Conservation (phyloP, 2,888 invertebrate species). For the Dyspetes luteomarginatus region DNA sequence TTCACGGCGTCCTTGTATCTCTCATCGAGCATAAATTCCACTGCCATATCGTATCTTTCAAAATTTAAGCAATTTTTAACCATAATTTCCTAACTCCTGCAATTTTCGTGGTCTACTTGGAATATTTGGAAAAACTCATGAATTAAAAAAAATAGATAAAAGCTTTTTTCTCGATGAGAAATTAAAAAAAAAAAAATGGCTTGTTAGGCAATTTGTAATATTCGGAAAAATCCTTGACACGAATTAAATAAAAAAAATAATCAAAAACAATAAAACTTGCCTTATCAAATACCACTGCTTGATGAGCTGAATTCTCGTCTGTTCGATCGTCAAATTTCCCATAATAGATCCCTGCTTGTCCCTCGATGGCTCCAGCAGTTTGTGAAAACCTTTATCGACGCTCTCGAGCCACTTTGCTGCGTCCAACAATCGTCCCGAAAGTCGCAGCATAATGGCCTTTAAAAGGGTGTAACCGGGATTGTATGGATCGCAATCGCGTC, state of each 20-base stretch:
- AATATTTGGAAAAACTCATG: too few species aligned
- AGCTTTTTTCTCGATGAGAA: too few species aligned
- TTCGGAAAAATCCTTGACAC: too few species aligned
- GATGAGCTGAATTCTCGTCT: slow-evolving; percentile 66
- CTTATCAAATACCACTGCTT: slow-evolving; percentile 70
- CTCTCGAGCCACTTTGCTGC: slow-evolving; percentile 68
- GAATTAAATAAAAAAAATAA: too few species aligned
- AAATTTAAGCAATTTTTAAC: too few species aligned
- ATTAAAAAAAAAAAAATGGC: not conserved
- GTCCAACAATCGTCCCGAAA: slow-evolving; percentile 70
- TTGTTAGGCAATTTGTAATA: too few species aligned
- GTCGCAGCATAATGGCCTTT: slow-evolving; percentile 68
- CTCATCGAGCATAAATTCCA: slow-evolving; percentile 59
- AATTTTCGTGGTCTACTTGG: too few species aligned
- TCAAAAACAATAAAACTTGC: too few species aligned
- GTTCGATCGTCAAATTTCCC: slow-evolving; percentile 65
- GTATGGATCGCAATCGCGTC: slow-evolving; percentile 71
- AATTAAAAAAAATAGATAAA: too few species aligned
- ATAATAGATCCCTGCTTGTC: slow-evolving; percentile 65
- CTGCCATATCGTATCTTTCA: slow-evolving; percentile 65
- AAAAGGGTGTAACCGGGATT: slow-evolving; percentile 72
- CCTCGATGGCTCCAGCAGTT: slow-evolving; percentile 63
- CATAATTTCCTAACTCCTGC: too few species aligned
- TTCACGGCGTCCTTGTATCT: slow-evolving; percentile 57
- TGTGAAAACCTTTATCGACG: slow-evolving; percentile 68